phyloP scores from a whole-genome alignment of 2,888 invertebrate species.

The Sesia bembeciformis region DNA sequence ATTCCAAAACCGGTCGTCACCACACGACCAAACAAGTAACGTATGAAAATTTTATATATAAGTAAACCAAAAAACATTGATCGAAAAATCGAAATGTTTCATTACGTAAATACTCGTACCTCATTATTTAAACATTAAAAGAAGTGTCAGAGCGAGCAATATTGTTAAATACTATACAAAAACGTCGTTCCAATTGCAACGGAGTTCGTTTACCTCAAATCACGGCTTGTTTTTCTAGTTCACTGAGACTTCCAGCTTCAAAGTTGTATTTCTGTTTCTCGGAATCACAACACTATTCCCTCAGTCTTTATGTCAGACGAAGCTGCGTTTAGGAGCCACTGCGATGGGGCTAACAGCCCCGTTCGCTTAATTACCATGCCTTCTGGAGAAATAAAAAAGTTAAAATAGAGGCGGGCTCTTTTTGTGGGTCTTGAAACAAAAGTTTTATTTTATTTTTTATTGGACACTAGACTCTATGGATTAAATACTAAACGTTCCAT shows the following conservation, averaged over 20 bases:
- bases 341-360: constrained; percentile 34
- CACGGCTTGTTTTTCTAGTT: neutral
- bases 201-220: constrained; percentile 12
- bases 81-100: too few species aligned
- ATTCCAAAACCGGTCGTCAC: too few species aligned
- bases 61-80: too few species aligned
- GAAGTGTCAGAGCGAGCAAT: too few species aligned
- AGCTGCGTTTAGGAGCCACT: constrained; percentile 35
- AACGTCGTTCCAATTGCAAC: constrained; percentile 16
- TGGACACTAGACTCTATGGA: constrained; percentile 14
- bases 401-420: constrained; percentile 29
- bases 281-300: constrained; percentile 25
- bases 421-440: constrained; percentile 27
- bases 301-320: constrained; percentile 35
- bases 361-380: constrained; percentile 53
- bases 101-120: neutral
- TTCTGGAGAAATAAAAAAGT: constrained; percentile 42
- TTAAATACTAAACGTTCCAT: constrained; percentile 8
- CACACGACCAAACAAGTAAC: too few species aligned
- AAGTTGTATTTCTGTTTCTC: neutral
- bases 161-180: constrained; percentile 6
- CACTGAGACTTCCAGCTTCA: neutral
- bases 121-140: neutral
- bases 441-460: constrained; percentile 17
- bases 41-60: too few species aligned